Conservation (phyloP, 2,888 invertebrate species). For the Orchesella flavescens region DNA sequence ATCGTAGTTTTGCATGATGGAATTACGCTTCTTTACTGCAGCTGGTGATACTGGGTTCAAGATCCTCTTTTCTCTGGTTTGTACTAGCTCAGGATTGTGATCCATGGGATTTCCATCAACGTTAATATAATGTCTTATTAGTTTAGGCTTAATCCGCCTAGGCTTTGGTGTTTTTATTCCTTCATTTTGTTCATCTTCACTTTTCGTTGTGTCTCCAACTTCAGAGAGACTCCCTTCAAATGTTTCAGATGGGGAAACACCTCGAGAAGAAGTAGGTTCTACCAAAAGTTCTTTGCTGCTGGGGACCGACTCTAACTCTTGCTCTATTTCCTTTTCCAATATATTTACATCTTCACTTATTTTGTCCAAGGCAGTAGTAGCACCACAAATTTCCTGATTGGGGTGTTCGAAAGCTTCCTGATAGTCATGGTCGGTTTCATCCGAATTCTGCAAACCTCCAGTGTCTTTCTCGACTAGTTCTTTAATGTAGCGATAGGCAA, state of each 20-base stretch:
- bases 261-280: no score
- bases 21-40: neutral
- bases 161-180: constrained; percentile 17
- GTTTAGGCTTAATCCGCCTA: neutral
- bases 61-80: constrained; percentile 1
- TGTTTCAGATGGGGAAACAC: neutral
- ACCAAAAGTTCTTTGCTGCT: no score
- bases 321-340: neutral
- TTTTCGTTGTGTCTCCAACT: neutral
- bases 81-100: constrained; percentile 33
- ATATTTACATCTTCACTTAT: neutral
- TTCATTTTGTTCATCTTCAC: constrained; percentile 10
- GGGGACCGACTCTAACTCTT: no score
- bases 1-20: constrained; percentile 57
- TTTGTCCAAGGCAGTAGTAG: neutral
- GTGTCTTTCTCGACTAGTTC: constrained; percentile 50
- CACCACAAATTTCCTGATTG: neutral
- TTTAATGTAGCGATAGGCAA: constrained; percentile 66
- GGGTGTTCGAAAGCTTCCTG: neutral
- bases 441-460: neutral
- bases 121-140: constrained; percentile 25
- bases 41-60: neutral
- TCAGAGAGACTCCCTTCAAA: neutral
- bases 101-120: constrained; percentile 31
- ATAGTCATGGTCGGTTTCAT: neutral